These are phyloP conservation scores for Ammodytes marinus DNA, from an alignment of 2,113 vertebrate genomes.

Conservation along the genomic window DNA sequence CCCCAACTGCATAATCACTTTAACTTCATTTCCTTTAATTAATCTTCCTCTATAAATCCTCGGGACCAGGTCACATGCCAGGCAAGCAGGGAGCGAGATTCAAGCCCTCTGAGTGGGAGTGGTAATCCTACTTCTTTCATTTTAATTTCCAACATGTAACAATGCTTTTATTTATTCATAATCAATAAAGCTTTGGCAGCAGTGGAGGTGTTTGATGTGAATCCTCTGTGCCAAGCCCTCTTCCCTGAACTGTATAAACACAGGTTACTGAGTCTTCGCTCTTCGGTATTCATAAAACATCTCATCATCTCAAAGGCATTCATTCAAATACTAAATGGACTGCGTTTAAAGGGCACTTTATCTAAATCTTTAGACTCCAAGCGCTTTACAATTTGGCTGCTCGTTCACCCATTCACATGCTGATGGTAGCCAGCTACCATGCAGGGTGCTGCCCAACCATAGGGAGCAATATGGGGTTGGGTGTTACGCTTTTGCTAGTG, in stretches of 20 bases:
- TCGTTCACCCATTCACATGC: too few species aligned
- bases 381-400: too few species aligned
- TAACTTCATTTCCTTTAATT: slow-evolving; percentile 73
- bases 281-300: neutral
- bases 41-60: slow-evolving; percentile 35
- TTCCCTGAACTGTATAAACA: neutral
- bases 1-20: slow-evolving; percentile 41
- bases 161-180: neutral
- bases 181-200: neutral
- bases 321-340: too few species aligned
- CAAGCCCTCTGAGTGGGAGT: neutral
- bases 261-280: neutral
- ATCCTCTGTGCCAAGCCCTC: too few species aligned
- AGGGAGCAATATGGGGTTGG: too few species aligned
- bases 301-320: too few species aligned
- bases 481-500: too few species aligned
- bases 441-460: too few species aligned
- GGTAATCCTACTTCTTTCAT: neutral
- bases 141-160: neutral
- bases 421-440: too few species aligned
- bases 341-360: too few species aligned
- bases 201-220: neutral
- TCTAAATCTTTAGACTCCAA: too few species aligned
- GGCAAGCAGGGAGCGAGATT: slow-evolving; percentile 1
- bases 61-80: slow-evolving; percentile 8